Base-by-base conservation (phyloP, 2,797 vertebrate genomes). In the Spea hammondii region DNA sequence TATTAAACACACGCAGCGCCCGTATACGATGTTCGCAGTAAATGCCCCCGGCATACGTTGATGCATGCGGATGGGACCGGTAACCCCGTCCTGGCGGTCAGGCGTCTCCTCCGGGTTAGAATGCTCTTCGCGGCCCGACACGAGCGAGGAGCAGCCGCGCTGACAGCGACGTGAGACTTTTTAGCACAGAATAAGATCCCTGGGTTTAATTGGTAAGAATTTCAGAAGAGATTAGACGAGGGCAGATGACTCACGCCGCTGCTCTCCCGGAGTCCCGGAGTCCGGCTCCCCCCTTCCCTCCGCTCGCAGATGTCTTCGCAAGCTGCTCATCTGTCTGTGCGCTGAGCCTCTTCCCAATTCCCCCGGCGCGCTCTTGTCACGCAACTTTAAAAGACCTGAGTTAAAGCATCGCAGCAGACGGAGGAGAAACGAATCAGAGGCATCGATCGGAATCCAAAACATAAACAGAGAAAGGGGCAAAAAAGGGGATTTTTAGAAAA, bases 281-380 rank as follows among this genome's bases (percentile, higher is more conserved):
- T 3, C 48, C 68, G 32, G 10, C 32, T n/a, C 50, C 54, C 72
- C n/a, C 50, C 65, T 47, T 12, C 47, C 14, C 46, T 53, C 57
- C 60, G 54, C 48, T 79, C 66, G 55, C 78, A 79, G 78, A 79
- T 79, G 78, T 80, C 78, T 70, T 12, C 44, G 72, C 59, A 75
- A 80, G 78, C 72, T 75, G 78, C 72, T 80, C 72, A 70, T 65
- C 66, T 80, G 72, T 75, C 66, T 55, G 4, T 65, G 59, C 60
- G 2, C 54, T 48, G 44, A 45, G 51, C 72, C 70, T 66, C 53
- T 49, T 11, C 66, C 65, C 49, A 70, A 80, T 75, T 76, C 78
- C 78, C 78, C 67, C 67, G 65, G 44, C 72, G 32, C 66, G n/a
- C 72, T 70, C 78, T 80, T 80, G 72, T 75, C 78, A 80, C 78